phyloP scores from a whole-genome alignment of 1,140 invertebrate species.

The Tetraneura akinire region DNA sequence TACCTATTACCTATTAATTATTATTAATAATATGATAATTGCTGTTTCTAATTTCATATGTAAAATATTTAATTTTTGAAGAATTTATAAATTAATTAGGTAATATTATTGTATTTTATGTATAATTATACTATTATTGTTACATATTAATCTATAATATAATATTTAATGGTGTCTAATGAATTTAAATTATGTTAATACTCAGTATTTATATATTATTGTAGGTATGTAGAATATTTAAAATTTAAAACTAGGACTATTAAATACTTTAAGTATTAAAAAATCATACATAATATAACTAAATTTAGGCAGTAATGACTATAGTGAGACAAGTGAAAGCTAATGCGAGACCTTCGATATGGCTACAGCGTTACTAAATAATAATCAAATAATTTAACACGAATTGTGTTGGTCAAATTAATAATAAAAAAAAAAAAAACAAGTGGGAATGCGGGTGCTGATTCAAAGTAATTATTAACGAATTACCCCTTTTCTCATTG shows the following conservation, averaged over 20 bases:
- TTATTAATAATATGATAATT: too few species aligned
- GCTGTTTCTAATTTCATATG: too few species aligned
- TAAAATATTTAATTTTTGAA: too few species aligned
- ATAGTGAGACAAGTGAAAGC: slow-evolving; percentile 15
- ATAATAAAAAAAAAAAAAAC: neutral
- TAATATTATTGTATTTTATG: too few species aligned
- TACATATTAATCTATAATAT: too few species aligned
- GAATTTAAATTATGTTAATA: too few species aligned
- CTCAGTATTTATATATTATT: too few species aligned
- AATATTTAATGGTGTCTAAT: too few species aligned
- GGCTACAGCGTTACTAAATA: neutral
- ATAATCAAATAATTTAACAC: neutral
- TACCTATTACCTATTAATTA: too few species aligned
- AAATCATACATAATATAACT: neutral
- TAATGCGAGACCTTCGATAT: slow-evolving; percentile 13
- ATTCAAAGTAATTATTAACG: neutral
- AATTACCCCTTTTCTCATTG: slow-evolving; percentile 38
- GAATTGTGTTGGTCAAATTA: neutral
- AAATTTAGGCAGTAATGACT: neutral
- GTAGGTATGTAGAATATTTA: too few species aligned
- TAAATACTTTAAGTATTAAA: neutral
- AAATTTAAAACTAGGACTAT: neutral
- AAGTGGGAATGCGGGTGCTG: neutral
- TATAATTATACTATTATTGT: too few species aligned
- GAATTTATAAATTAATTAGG: too few species aligned